Base-by-base conservation (phyloP, 2,888 invertebrate species). In the Cosmia trapezina region DNA sequence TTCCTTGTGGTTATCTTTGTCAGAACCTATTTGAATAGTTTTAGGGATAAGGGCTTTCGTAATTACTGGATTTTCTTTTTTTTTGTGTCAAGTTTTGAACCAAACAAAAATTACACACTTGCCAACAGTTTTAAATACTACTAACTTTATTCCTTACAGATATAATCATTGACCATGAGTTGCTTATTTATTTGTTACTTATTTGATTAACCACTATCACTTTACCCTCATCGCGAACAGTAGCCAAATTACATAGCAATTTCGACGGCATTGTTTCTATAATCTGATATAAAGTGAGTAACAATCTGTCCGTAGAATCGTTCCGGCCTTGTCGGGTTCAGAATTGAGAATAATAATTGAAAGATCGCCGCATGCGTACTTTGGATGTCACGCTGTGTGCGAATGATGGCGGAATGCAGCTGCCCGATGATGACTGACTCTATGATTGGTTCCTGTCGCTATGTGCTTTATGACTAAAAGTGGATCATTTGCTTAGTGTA, bases 331-430 rank as follows among this genome's bases (percentile, higher is more conserved):
- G 94, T 88, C 79, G 85, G 86, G 86, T 88, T 88, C 89, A 88
- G 93, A 93, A 94, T 94, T 94, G 94, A 94, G 92, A 88, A 90
- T 90, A 90, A 92, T 94, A 94, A 94, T 94, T 94, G 94, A 91
- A 92, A 91, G 93, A 93, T 91, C 90, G 90, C 87, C 87, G 89
- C 85, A 81, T 86, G 90, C 89, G 91, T 87, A 91, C 92, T 90
- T 92, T 91, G 92, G 87, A 88, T 91, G 91, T 92, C 93, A 93
- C 93, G 94, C 91, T 87, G 86, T 78, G 83, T 78, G 81, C 87
- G 93, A 89, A 89, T 93, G 94, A 84, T 87, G 84, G 82, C 81
- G 83, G 88, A 86, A 89, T 89, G 91, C 89, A 89, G 86, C 85
- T 86, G 89, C 81, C 76, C 71, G 69, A 78, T 76, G 81, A 85